Percentiles rank a stretch among this genome's conserved stretches.
Evolutionary conservation across 2,797 vertebrate genomes (phyloP).

Genomic region (Megalops cyprinoides): DNA sequence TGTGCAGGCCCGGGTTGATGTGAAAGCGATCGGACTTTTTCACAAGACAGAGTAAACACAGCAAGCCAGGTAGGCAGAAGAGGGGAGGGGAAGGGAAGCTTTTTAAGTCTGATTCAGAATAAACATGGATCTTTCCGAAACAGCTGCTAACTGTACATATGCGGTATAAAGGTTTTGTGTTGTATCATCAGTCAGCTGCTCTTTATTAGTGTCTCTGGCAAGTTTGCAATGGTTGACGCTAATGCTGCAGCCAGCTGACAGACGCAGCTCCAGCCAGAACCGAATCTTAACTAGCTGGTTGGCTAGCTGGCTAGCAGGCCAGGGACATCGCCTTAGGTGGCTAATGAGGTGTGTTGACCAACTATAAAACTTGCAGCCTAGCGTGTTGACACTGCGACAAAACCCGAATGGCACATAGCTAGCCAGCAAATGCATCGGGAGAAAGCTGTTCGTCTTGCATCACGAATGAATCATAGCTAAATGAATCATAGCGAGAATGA

Average conservation of each 20-base stretch:
- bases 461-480: neutral
- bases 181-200: too few relatives aligned
- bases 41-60: slow-evolving; percentile 59
- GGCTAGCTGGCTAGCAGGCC: neutral
- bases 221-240: neutral
- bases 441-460: neutral
- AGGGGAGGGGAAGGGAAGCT: slow-evolving; percentile 1
- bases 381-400: neutral
- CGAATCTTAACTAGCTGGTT: neutral
- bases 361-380: neutral
- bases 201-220: neutral
- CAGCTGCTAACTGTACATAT: neutral
- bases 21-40: slow-evolving; percentile 50
- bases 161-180: neutral
- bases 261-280: neutral
- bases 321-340: neutral
- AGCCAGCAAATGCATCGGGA: too few relatives aligned
- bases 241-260: too few relatives aligned
- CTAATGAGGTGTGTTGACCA: neutral
- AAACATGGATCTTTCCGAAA: neutral
- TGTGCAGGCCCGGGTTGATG: slow-evolving; percentile 65
- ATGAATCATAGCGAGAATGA: neutral
- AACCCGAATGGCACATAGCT: neutral
- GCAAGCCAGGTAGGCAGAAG: slow-evolving; percentile 30
- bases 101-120: neutral